Percentiles rank a stretch among this genome's conserved stretches.
Evolutionary conservation across 1,140 invertebrate genomes (phyloP).

Genomic region (Mya arenaria): DNA sequence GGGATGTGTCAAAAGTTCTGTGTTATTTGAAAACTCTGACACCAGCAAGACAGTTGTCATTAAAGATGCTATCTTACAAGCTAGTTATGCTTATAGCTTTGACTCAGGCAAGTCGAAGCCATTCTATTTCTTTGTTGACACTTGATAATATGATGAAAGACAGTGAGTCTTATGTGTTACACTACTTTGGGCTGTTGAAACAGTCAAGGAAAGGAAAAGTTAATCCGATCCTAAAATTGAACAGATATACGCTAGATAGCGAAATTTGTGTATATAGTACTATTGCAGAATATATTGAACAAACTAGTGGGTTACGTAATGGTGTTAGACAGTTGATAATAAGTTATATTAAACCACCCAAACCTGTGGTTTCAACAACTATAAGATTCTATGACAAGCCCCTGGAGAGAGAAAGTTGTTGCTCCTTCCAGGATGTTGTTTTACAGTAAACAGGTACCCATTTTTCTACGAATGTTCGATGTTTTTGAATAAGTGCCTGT

Average conservation of each 20-base stretch:
- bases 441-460: too few relatives aligned
- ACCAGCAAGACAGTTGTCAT: not conserved
- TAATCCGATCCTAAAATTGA: not conserved
- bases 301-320: not conserved
- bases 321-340: slow-evolving; percentile 38
- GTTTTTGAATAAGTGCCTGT: not conserved
- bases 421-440: not conserved
- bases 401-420: not conserved
- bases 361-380: slow-evolving; percentile 29
- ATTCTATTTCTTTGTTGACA: slow-evolving; percentile 14
- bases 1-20: slow-evolving; percentile 44
- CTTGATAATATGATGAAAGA: slow-evolving; percentile 15
- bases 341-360: slow-evolving; percentile 31
- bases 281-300: slow-evolving; percentile 26
- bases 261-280: slow-evolving; percentile 28
- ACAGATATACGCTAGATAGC: not conserved
- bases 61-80: slow-evolving; percentile 33
- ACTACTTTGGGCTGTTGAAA: slow-evolving; percentile 26
- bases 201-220: slow-evolving; percentile 3
- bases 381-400: slow-evolving; percentile 36
- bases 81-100: slow-evolving; percentile 28
- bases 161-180: not conserved
- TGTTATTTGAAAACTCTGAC: slow-evolving; percentile 21
- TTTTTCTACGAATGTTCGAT: too few relatives aligned
- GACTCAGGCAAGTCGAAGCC: slow-evolving; percentile 5